A percentile compares a stretch with the other conserved stretches of the same genome.
Evolutionary conservation across 2,113 vertebrate species (phyloP).

Genomic region (Bubo blakistoni): DNA sequence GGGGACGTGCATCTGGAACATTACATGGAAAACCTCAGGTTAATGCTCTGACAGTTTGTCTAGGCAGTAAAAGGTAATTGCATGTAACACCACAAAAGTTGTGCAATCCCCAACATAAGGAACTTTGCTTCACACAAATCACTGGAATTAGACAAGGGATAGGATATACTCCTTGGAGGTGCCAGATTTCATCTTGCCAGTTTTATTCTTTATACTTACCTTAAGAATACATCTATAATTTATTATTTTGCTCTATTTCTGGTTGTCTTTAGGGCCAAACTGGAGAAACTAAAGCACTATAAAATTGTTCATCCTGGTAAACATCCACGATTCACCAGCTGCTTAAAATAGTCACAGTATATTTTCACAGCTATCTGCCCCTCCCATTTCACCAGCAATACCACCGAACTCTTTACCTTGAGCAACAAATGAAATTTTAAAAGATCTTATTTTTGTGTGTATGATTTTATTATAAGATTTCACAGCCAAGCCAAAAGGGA

Average conservation of each 20-base stretch:
- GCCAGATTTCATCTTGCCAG: not conserved
- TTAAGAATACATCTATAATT: not conserved
- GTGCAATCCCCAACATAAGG: not conserved
- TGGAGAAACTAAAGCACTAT: not conserved
- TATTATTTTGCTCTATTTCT: not conserved
- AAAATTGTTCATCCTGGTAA: not conserved
- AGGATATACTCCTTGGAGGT: not conserved
- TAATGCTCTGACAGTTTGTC: not conserved
- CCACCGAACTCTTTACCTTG: not conserved
- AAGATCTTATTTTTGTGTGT: not conserved
- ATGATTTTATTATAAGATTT: not conserved
- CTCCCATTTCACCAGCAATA: not conserved
- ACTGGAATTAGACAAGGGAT: not conserved
- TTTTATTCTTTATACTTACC: not conserved
- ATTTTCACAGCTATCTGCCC: not conserved
- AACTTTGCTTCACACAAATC: not conserved
- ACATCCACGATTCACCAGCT: not conserved
- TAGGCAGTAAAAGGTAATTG: constrained; percentile 7
- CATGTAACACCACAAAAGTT: not conserved
- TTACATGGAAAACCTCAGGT: constrained; percentile 6
- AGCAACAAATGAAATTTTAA: not conserved
- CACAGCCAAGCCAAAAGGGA: not conserved
- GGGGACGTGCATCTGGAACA: not conserved
- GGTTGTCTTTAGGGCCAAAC: not conserved
- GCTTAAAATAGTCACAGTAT: not conserved